Evolutionary conservation across 35 echinoderm and acorn worm species (phyloP).

Genomic region (Chiridota heheva): DNA sequence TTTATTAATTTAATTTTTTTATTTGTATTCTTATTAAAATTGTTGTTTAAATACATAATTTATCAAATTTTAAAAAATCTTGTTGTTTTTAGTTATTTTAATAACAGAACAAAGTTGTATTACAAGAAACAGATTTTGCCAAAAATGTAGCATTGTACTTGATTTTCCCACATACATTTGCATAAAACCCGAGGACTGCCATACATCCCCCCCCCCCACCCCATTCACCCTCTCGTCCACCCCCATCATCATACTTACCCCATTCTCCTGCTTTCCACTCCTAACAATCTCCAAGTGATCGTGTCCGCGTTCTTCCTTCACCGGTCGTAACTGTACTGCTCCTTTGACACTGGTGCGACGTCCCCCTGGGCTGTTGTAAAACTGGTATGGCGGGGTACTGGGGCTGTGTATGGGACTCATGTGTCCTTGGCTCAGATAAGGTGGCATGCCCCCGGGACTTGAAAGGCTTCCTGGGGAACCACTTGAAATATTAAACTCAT

Average conservation of each 20-base stretch:
- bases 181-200: too few relatives aligned
- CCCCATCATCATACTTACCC: neutral
- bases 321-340: neutral
- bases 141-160: too few relatives aligned
- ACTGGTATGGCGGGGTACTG: neutral
- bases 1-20: too few relatives aligned
- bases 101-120: too few relatives aligned
- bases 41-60: too few relatives aligned
- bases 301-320: conserved; percentile 9
- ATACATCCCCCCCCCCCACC: neutral
- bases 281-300: neutral
- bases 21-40: too few relatives aligned
- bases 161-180: too few relatives aligned
- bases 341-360: neutral
- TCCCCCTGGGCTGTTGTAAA: neutral
- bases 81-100: too few relatives aligned
- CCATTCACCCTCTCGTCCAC: neutral
- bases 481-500: conserved; percentile 1
- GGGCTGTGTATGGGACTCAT: too few relatives aligned
- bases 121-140: too few relatives aligned
- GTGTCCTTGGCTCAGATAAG: conserved; percentile 18
- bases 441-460: conserved; percentile 5
- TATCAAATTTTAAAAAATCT: too few relatives aligned
- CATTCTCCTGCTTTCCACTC: neutral
- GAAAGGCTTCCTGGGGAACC: neutral